Percentiles rank a stretch among this genome's conserved stretches.
Evolutionary conservation across 2,797 vertebrate species (phyloP).

Genomic region (Sebastes itinus): DNA sequence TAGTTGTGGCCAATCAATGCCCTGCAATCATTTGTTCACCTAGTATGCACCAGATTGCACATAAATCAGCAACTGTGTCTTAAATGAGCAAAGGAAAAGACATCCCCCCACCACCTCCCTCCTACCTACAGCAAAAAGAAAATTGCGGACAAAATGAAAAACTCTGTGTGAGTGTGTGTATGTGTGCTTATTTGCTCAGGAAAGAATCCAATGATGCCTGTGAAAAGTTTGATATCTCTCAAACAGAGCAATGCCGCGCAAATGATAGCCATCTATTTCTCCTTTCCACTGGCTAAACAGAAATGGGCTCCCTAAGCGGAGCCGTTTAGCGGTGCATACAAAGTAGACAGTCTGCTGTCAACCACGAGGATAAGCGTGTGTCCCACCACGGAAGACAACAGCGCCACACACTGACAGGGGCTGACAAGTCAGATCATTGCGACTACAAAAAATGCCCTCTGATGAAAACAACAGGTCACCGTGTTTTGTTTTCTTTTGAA

Average conservation of each 20-base stretch:
- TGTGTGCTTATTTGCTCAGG: constrained; percentile 44
- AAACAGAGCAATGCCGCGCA: constrained; percentile 61
- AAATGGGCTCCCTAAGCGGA: constrained; percentile 67
- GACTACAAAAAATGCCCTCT: constrained; percentile 29
- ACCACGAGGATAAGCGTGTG: constrained; percentile 60
- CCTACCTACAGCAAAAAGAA: constrained; percentile 10
- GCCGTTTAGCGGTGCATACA: constrained; percentile 66
- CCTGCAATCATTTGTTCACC: constrained; percentile 9
- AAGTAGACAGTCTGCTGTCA: constrained; percentile 60
- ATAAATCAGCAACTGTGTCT: constrained; percentile 6
- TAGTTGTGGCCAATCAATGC: not conserved
- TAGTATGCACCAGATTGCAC: constrained; percentile 10
- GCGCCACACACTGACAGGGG: constrained; percentile 56
- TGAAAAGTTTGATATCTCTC: constrained; percentile 68
- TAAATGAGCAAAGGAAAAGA: constrained; percentile 17
- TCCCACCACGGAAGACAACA: constrained; percentile 47
- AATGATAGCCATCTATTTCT: constrained; percentile 72
- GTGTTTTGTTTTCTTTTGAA: constrained; percentile 39
- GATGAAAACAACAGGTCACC: constrained; percentile 35
- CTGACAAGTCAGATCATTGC: constrained; percentile 38
- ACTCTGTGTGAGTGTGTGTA: not conserved
- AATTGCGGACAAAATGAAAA: constrained; percentile 44
- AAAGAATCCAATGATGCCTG: constrained; percentile 59
- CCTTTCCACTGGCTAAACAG: constrained; percentile 73
- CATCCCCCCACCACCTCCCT: not conserved